Conservation (phyloP, 1,140 invertebrate genomes). For the Anastrepha obliqua region DNA sequence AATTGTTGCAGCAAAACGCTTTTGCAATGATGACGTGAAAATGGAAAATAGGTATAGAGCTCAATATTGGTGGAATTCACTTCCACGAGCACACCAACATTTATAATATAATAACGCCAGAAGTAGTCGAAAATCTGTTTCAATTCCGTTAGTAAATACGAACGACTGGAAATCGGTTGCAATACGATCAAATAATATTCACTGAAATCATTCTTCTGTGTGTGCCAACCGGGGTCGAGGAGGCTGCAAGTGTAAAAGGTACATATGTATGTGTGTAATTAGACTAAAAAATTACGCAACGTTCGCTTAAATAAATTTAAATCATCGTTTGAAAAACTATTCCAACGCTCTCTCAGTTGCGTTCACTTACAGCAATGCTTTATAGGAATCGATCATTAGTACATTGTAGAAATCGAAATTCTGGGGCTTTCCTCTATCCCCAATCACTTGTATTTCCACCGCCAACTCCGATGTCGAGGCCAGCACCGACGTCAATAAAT, state of each 20-base stretch:
- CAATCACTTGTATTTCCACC: conserved; percentile 6
- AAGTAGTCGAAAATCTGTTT: conserved; percentile 61
- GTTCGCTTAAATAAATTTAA: too few species aligned
- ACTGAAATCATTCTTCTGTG: conserved; percentile 21
- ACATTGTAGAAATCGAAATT: conserved; percentile 59
- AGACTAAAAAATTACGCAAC: too few species aligned
- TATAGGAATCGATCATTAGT: conserved; percentile 67
- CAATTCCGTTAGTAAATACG: background rate
- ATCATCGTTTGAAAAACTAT: too few species aligned
- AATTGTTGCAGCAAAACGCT: conserved; percentile 61
- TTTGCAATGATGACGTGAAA: conserved; percentile 57
- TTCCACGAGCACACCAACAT: conserved; percentile 67
- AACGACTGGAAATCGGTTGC: background rate
- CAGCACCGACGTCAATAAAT: background rate
- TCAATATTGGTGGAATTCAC: conserved; percentile 63
- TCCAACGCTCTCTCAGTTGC: background rate
- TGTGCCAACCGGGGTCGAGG: background rate
- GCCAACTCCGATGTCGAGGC: background rate
- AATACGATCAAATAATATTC: conserved; percentile 29
- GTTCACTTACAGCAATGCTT: conserved; percentile 63
- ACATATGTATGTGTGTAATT: too few species aligned
- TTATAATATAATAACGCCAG: conserved; percentile 66
- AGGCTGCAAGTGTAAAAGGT: background rate
- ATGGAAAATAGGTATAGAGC: conserved; percentile 66
- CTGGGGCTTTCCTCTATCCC: background rate